A percentile compares a stretch with the other conserved stretches of the same genome.
Evolutionary conservation across 2,888 invertebrate genomes (phyloP).

Genomic region (Bibio marci): DNA sequence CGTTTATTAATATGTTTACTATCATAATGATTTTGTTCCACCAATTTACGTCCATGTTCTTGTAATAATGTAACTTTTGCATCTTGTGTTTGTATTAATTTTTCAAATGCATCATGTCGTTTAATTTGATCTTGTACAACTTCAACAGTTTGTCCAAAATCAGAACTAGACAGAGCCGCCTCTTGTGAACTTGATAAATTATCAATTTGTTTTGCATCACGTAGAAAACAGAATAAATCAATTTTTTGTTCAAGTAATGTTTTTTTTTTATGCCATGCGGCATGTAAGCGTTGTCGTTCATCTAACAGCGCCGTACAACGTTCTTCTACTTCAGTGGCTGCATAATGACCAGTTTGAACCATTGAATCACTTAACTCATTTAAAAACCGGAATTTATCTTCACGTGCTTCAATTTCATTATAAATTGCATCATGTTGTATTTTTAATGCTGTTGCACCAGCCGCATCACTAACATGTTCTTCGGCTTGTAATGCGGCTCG

Average conservation of each 20-base stretch:
- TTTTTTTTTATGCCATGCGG: constrained; percentile 78
- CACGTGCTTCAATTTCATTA: constrained; percentile 77
- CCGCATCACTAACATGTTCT: constrained; percentile 66
- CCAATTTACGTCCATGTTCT: constrained; percentile 70
- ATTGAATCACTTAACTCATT: constrained; percentile 64
- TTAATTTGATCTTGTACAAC: constrained; percentile 79
- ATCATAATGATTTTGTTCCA: constrained; percentile 84
- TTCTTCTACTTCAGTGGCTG: constrained; percentile 61
- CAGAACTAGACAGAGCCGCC: constrained; percentile 49
- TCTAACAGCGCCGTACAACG: constrained; percentile 59
- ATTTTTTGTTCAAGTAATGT: constrained; percentile 78
- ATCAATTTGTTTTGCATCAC: constrained; percentile 86
- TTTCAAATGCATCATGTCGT: constrained; percentile 91
- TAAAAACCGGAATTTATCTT: constrained; percentile 58
- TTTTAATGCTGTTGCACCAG: constrained; percentile 61
- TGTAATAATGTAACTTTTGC: constrained; percentile 69
- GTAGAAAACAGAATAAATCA: constrained; percentile 83
- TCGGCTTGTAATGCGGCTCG: constrained; percentile 62
- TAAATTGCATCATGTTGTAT: constrained; percentile 70
- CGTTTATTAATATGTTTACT: constrained; percentile 60
- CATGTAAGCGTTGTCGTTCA: constrained; percentile 60
- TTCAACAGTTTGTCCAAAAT: constrained; percentile 65
- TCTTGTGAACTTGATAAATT: constrained; percentile 80
- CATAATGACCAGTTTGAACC: constrained; percentile 72
- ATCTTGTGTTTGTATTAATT: constrained; percentile 67